Evolutionary conservation across 2,113 vertebrate species (phyloP).

Genomic region (Panthera leo): DNA sequence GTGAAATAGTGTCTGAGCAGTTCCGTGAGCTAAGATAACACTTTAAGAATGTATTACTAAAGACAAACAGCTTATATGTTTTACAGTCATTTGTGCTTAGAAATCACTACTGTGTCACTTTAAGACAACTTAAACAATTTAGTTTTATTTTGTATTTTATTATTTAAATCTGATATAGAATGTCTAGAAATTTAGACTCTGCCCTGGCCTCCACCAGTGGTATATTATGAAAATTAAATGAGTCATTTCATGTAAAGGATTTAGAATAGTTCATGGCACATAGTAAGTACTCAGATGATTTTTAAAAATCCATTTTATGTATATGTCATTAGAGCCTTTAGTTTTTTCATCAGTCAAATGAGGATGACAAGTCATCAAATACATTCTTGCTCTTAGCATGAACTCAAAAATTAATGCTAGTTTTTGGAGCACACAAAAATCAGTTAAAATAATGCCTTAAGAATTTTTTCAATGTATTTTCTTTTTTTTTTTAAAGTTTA

Average conservation of each 20-base stretch:
- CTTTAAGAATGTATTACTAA: background rate
- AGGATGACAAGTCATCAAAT: background rate
- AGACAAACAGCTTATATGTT: background rate
- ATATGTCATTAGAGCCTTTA: slow-evolving; percentile 19
- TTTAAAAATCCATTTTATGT: background rate
- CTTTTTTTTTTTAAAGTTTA: background rate
- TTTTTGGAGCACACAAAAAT: slow-evolving; percentile 26
- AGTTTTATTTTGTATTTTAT: slow-evolving; percentile 25
- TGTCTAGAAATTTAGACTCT: slow-evolving; percentile 38
- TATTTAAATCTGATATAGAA: slow-evolving; percentile 3
- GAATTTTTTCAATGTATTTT: slow-evolving; percentile 34
- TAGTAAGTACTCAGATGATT: background rate
- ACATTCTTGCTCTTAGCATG: slow-evolving; percentile 20
- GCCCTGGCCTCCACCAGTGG: background rate
- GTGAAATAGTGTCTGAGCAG: background rate
- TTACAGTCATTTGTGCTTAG: background rate
- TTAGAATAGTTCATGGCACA: background rate
- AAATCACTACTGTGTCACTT: slow-evolving; percentile 35
- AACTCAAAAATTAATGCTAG: background rate
- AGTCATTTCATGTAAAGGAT: background rate
- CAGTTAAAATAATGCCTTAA: background rate
- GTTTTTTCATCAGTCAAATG: slow-evolving; percentile 22
- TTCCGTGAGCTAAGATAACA: background rate
- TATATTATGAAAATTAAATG: background rate
- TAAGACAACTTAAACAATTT: slow-evolving; percentile 32